phyloP scores from a whole-genome alignment of 1,140 invertebrate species.

The Listronotus oregonensis region DNA sequence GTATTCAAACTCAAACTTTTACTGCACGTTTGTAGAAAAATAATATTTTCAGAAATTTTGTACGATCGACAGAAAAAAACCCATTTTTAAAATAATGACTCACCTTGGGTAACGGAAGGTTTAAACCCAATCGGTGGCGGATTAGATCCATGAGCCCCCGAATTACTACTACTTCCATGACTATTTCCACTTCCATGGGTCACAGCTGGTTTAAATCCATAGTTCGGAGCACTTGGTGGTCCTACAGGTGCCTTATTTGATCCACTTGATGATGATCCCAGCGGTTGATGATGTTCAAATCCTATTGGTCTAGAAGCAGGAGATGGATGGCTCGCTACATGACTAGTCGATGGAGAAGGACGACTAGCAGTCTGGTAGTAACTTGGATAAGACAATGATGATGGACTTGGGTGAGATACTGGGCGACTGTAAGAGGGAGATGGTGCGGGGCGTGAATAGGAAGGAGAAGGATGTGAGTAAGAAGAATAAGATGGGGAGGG shows the following conservation, averaged over 20 bases:
- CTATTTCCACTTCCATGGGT: slow-evolving; percentile 2
- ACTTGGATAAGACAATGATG: slow-evolving; percentile 1
- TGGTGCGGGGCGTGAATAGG: slow-evolving; percentile 1
- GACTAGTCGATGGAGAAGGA: slow-evolving; percentile 2
- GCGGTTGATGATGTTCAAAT: slow-evolving; percentile 10
- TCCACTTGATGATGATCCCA: background rate
- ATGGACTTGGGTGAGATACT: slow-evolving; percentile 1
- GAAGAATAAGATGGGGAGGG: too few relatives aligned
- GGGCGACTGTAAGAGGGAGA: slow-evolving; percentile 1
- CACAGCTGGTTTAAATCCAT: slow-evolving; percentile 4
- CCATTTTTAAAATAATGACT: background rate
- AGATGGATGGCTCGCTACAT: background rate
- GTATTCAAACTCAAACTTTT: too few relatives aligned
- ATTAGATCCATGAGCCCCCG: background rate
- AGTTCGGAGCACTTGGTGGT: slow-evolving; percentile 16
- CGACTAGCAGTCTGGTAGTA: too few relatives aligned
- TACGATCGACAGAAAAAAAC: too few relatives aligned
- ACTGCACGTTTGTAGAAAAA: too few relatives aligned
- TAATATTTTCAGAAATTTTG: too few relatives aligned
- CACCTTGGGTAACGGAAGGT: slow-evolving; percentile 8
- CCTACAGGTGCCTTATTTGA: background rate
- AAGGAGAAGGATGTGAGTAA: slow-evolving; percentile 6
- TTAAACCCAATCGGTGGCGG: slow-evolving; percentile 1
- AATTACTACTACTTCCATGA: too few relatives aligned
- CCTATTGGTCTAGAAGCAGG: slow-evolving; percentile 14